Percentiles rank a stretch among this genome's conserved stretches.
Conservation (phyloP, 2,888 invertebrate species). For the Phyto melanocephala region DNA sequence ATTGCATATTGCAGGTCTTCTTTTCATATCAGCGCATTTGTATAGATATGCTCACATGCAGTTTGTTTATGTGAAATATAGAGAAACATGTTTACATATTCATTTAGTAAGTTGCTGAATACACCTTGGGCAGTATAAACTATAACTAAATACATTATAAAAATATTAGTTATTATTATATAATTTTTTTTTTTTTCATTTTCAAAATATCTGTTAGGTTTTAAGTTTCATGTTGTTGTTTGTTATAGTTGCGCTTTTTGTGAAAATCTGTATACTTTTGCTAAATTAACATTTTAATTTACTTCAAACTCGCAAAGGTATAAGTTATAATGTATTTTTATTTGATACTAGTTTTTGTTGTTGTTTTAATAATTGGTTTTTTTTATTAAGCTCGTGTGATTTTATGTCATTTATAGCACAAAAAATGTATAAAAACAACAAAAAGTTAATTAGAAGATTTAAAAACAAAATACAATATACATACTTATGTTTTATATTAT, state of each 20-base stretch:
- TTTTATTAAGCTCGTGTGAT: conserved; percentile 53
- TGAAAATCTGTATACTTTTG: conserved; percentile 5
- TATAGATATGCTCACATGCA: too few species aligned
- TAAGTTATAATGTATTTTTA: neutral
- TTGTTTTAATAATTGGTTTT: conserved; percentile 13
- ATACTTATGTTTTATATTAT: too few species aligned
- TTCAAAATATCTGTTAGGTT: neutral
- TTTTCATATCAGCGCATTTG: too few species aligned
- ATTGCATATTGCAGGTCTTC: too few species aligned
- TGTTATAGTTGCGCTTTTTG: neutral
- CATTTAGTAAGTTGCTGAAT: neutral
- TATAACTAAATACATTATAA: neutral
- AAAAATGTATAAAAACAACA: neutral
- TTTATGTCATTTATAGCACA: conserved; percentile 32
- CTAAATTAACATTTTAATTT: conserved; percentile 27
- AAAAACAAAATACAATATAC: neutral
- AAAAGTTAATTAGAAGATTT: conserved; percentile 13
- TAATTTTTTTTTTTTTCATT: neutral
- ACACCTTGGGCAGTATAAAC: conserved; percentile 22
- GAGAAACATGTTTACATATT: neutral
- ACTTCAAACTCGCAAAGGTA: neutral
- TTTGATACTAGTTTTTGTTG: neutral
- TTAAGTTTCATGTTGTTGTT: neutral
- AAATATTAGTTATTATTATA: neutral
- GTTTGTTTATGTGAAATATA: too few species aligned